Base-by-base conservation (phyloP, 53 echinoderm and acorn worm genomes). In the Apostichopus leukothele region DNA sequence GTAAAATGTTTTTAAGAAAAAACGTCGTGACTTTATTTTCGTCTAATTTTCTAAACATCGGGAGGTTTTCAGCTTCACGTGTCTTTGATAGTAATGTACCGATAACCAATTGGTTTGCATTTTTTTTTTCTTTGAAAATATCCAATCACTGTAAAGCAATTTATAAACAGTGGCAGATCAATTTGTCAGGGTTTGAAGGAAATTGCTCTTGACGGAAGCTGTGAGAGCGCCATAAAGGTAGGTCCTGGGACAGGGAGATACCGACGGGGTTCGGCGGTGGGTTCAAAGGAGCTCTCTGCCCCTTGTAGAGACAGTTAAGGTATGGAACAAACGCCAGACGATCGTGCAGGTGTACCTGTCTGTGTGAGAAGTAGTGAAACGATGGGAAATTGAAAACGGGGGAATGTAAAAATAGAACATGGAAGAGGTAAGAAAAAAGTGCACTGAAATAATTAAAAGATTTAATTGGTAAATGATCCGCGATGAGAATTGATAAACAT, bases 111-210 rank as follows among this genome's bases (percentile, higher is more conserved):
- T 16, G 6, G 71, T 18, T 71, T 71, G 71, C 18, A 3, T 71
- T 71, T 8, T 79, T 3, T 39, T 39, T 39, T 39, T 39, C 39
- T 39, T 39, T 1, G 18, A 54, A 79, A 79, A 79, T 55, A 79
- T 81, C 81, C 20, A 11, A 55, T 21, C 22, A 54, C 25, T 55
- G 81, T 81, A 81, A 81, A 81, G 55, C 81, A 81, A 81, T 81
- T 39, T 81, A 81, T 81, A 81, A 81, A 81, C 81, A 81, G 81
- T 81, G 81, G 81, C 81, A 59, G 81, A 81, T 81, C 81, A 81
- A 81, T 81, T 81, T 81, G 81, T 81, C 81, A 81, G 59, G 23
- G 14, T 21, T 16, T 81, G 81, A 81, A 13, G 60, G 12, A 81
- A 81, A 81, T 81, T 55, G 55, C 55, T 81, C 23, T 21, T 81